phyloP scores from a whole-genome alignment of 1,140 invertebrate species.

The Tetramorium alpestre region DNA sequence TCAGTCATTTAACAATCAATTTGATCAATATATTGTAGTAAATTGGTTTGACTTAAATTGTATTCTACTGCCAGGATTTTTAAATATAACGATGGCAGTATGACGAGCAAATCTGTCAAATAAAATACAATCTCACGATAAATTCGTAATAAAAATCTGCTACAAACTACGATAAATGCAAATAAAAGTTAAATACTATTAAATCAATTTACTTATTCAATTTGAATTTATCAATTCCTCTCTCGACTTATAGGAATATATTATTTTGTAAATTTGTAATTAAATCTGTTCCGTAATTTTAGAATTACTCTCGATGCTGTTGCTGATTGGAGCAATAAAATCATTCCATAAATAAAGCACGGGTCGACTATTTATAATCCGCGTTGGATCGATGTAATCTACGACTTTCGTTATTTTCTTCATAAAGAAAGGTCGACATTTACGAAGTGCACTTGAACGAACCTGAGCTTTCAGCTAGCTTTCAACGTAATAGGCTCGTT shows the following conservation, averaged over 20 bases:
- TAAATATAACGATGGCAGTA: neutral
- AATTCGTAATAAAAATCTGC: neutral
- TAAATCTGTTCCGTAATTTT: neutral
- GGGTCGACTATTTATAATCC: neutral
- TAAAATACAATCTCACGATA: neutral
- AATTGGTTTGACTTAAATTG: neutral
- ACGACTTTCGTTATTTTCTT: constrained; percentile 2
- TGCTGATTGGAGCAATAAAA: neutral
- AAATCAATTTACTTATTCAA: neutral
- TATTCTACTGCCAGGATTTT: neutral
- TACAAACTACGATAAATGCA: neutral
- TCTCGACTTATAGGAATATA: too few relatives aligned
- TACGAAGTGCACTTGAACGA: neutral
- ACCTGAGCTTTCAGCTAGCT: neutral
- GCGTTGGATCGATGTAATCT: neutral
- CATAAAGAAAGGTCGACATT: neutral
- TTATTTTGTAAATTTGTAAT: neutral
- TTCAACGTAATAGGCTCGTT: constrained; percentile 7
- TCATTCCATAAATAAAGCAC: neutral
- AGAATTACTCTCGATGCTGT: neutral
- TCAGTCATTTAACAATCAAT: neutral
- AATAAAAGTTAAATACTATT: neutral
- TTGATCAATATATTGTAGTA: neutral
- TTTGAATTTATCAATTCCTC: neutral
- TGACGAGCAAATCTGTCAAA: neutral